phyloP scores from a whole-genome alignment of 2,797 vertebrate genomes.

The Natrix natrix region DNA sequence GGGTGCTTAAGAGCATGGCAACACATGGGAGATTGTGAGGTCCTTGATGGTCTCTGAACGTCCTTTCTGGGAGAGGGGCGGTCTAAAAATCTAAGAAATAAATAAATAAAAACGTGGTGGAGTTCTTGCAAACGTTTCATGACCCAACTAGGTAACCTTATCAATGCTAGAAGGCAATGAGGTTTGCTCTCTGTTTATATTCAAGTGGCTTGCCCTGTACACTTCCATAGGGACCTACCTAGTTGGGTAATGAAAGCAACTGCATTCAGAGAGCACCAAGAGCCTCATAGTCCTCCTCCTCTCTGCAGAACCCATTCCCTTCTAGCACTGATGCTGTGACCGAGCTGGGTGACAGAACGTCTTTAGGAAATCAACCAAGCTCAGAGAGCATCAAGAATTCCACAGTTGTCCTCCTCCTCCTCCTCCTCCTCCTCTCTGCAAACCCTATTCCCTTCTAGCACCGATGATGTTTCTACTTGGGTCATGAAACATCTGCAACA shows the following conservation, averaged over 20 bases:
- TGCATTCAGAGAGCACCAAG: background rate
- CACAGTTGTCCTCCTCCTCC: background rate
- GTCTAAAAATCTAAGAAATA: too few species aligned
- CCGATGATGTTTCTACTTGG: too few species aligned
- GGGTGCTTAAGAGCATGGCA: background rate
- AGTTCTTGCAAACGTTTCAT: background rate
- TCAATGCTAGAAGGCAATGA: background rate
- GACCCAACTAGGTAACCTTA: background rate
- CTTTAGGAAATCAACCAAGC: background rate
- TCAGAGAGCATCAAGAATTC: background rate
- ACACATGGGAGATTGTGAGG: background rate
- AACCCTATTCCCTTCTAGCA: too few species aligned
- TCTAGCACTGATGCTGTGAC: background rate
- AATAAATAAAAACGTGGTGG: too few species aligned
- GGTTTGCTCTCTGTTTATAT: background rate
- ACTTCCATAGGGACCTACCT: too few species aligned
- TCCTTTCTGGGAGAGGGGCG: too few species aligned
- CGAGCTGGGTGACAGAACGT: background rate
- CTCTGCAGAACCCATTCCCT: background rate
- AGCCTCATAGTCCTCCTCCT: background rate
- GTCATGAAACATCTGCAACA: too few species aligned
- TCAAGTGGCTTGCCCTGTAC: background rate
- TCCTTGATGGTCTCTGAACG: background rate
- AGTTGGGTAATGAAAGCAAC: background rate
- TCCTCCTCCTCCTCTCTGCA: background rate